Evolutionary conservation across 2,797 vertebrate species (phyloP).

Genomic region (Gambusia yucatana): DNA sequence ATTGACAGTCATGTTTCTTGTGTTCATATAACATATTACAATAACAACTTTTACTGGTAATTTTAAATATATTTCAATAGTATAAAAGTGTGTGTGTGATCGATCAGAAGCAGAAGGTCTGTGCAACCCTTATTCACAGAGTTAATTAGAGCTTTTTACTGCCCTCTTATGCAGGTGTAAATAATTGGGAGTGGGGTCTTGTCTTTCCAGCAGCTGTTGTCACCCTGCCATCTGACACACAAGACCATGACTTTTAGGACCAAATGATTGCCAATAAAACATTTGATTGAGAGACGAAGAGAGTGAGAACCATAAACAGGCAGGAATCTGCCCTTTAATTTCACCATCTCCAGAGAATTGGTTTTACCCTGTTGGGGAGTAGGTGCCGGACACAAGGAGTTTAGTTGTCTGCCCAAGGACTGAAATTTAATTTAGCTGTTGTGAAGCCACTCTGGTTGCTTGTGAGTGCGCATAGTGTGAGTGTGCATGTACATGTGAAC

Average conservation of each 20-base stretch:
- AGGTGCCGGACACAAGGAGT: conserved; percentile 77
- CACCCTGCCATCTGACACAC: conserved; percentile 57
- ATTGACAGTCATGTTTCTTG: conserved; percentile 21
- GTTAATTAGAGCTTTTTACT: conserved; percentile 50
- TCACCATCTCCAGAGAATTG: conserved; percentile 82
- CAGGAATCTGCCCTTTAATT: conserved; percentile 85
- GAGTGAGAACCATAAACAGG: conserved; percentile 82
- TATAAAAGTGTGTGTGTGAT: conserved; percentile 3
- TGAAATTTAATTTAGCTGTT: conserved; percentile 82
- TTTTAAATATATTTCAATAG: conserved; percentile 11
- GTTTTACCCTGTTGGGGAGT: conserved; percentile 80
- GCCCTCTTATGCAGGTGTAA: conserved; percentile 64
- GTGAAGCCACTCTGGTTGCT: conserved; percentile 42
- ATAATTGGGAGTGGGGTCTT: conserved; percentile 66
- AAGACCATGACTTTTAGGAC: conserved; percentile 78
- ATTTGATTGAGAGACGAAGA: conserved; percentile 84
- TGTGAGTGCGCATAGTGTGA: conserved; percentile 10
- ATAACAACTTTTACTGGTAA: conserved; percentile 2
- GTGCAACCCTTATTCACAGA: conserved; percentile 22
- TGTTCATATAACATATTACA: background rate
- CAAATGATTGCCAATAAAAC: conserved; percentile 87
- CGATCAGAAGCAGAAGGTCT: conserved; percentile 13
- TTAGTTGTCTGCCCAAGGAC: conserved; percentile 83
- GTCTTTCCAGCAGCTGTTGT: conserved; percentile 62
- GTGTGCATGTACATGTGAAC: background rate